Evolutionary conservation across 2,797 vertebrate genomes (phyloP).

Genomic region (Periparus ater): DNA sequence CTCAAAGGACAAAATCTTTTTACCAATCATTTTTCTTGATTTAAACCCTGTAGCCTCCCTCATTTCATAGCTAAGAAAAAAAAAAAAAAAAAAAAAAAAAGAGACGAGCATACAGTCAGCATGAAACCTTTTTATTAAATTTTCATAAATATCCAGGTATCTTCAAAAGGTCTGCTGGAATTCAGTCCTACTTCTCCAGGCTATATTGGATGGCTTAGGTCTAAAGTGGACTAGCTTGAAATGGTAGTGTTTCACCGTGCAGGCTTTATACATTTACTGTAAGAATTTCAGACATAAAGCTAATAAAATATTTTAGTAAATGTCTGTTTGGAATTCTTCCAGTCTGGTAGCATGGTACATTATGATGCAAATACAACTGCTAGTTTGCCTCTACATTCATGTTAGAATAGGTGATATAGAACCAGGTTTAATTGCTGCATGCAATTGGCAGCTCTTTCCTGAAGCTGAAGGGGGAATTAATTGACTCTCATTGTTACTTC

Average conservation of each 20-base stretch:
- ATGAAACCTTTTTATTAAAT: not conserved
- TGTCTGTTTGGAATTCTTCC: slow-evolving; percentile 29
- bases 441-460: not conserved
- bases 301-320: slow-evolving; percentile 33
- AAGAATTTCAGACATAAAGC: not conserved
- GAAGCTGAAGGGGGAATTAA: slow-evolving; percentile 7
- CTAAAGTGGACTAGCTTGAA: slow-evolving; percentile 6
- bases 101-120: not conserved
- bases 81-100: not conserved
- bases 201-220: not conserved
- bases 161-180: not conserved
- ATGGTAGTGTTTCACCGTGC: not conserved
- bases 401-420: slow-evolving; percentile 39
- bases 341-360: slow-evolving; percentile 3
- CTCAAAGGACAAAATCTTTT: not conserved
- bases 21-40: not conserved
- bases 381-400: slow-evolving; percentile 37
- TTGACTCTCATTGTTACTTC: not conserved
- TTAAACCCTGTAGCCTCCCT: not conserved
- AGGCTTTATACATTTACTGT: not conserved
- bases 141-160: not conserved
- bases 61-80: not conserved
- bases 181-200: not conserved
- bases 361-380: slow-evolving; percentile 54
- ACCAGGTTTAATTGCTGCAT: slow-evolving; percentile 18